Conservation (phyloP, 2,113 vertebrate genomes). For the Paramormyrops kingsleyae region DNA sequence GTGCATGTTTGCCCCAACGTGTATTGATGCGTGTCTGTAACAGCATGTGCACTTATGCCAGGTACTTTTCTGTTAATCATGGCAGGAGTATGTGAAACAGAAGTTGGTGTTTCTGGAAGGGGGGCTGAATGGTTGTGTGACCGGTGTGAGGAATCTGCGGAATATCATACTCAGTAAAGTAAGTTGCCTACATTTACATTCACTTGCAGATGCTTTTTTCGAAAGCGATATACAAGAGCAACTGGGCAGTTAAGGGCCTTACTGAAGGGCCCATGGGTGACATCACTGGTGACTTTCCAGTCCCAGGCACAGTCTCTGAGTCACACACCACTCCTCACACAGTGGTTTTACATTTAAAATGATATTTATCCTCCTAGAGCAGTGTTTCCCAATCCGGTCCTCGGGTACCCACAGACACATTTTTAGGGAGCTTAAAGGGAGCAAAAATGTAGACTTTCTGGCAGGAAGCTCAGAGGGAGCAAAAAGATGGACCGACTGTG, state of each 20-base stretch:
- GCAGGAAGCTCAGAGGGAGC: neutral
- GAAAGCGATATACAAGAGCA: neutral
- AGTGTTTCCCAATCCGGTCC: too few relatives aligned
- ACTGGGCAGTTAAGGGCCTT: conserved; percentile 31
- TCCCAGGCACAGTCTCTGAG: neutral
- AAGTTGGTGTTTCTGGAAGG: conserved; percentile 29
- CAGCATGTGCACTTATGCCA: neutral
- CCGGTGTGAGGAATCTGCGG: conserved; percentile 26
- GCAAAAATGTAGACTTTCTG: too few relatives aligned
- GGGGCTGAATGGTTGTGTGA: conserved; percentile 26
- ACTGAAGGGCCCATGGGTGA: conserved; percentile 15
- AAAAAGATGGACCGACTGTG: neutral
- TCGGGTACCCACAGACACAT: too few relatives aligned
- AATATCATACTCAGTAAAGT: conserved; percentile 26
- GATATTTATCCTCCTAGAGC: too few relatives aligned
- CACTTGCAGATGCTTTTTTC: neutral
- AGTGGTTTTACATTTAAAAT: neutral
- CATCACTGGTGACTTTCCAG: neutral
- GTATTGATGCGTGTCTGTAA: neutral
- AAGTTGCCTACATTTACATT: conserved; percentile 18
- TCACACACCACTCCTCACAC: neutral
- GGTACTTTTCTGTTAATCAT: neutral
- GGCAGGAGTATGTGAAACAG: conserved; percentile 41
- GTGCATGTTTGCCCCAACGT: neutral
- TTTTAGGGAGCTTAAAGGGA: neutral